Conservation (phyloP, 1,140 invertebrate species). For the Matsumurasca onukii region DNA sequence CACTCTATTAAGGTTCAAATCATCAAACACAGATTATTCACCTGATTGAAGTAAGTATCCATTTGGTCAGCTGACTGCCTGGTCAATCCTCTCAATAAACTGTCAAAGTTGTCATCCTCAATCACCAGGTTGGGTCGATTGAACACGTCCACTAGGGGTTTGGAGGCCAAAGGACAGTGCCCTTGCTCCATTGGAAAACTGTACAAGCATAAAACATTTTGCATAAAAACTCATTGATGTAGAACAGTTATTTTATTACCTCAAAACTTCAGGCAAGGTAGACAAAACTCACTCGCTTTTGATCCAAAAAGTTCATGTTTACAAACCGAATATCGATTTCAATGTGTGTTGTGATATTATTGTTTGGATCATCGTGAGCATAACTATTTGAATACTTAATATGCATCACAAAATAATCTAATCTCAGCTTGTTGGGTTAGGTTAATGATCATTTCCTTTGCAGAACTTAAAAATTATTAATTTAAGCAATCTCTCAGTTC, state of each 20-base stretch:
- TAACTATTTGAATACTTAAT: too few relatives aligned
- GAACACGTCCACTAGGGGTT: slow-evolving; percentile 58
- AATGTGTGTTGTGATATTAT: background rate
- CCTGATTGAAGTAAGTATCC: slow-evolving; percentile 61
- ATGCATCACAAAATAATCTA: background rate
- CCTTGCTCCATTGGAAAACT: slow-evolving; percentile 54
- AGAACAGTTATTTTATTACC: background rate
- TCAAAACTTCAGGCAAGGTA: background rate
- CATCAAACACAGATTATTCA: too few relatives aligned
- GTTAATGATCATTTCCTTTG: background rate
- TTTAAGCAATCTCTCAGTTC: background rate
- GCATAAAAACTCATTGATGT: background rate
- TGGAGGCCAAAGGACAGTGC: slow-evolving; percentile 38
- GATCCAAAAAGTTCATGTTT: background rate
- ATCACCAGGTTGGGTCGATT: slow-evolving; percentile 59
- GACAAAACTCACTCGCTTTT: background rate
- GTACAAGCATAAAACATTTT: slow-evolving; percentile 39
- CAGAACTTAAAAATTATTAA: background rate
- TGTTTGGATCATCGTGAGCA: too few relatives aligned
- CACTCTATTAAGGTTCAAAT: too few relatives aligned
- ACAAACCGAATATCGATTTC: background rate
- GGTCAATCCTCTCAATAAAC: slow-evolving; percentile 64
- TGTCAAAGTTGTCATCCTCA: slow-evolving; percentile 55
- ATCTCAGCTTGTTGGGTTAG: background rate
- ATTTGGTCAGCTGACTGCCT: slow-evolving; percentile 64